Base-by-base conservation (phyloP, 2,797 vertebrate genomes). In the Mormyrops boulengeri region DNA sequence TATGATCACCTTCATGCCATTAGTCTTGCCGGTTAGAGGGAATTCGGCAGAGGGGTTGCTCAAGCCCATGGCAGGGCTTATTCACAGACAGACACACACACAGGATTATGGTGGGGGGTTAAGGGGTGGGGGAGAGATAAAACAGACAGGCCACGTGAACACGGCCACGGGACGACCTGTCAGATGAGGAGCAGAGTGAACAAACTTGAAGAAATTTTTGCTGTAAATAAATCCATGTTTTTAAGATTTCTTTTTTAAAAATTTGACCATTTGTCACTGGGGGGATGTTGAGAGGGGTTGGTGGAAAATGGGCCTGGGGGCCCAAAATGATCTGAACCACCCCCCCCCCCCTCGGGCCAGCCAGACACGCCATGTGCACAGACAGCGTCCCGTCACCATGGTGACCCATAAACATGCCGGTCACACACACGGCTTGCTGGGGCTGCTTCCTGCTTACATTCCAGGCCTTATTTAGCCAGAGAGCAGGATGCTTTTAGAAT, bases 181-280 rank as follows among this genome's bases (percentile, higher is more conserved):
- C 19, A 93, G 88, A 92, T 73, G 88, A 90, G 92, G 91, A 92
- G 89, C 92, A 92, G 93, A 94, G 93, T 92, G 34, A 57, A 22
- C 22, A 62, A 4, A 41, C n/a, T n/a, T 52, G 62, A 12, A 17
- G 12, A 30, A 17, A 69, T 11, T 86, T 41, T 89, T 11, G 44
- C 41, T 50, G 62, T 12, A 62, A 11, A 30, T 5, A 60, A n/a
- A 57, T n/a, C 38, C 1, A n/a, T 4, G 30, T 9, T 19, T 57
- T 57, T 41, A 85, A 50, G n/a, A 85, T 0, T 60, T 50, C n/a
- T n/a, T 60, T 55, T n/a, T 22, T 4, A 12, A 26, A 14, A 85
- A 50, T 11, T 9, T n/a, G 22, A 85, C 17, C 9, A 47, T 73
- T 77, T 77, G 34, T 77, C 69, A 77, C 1, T 3, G 30, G 69